phyloP scores from a whole-genome alignment of 2,888 invertebrate species.

The Zelleria hepariella region DNA sequence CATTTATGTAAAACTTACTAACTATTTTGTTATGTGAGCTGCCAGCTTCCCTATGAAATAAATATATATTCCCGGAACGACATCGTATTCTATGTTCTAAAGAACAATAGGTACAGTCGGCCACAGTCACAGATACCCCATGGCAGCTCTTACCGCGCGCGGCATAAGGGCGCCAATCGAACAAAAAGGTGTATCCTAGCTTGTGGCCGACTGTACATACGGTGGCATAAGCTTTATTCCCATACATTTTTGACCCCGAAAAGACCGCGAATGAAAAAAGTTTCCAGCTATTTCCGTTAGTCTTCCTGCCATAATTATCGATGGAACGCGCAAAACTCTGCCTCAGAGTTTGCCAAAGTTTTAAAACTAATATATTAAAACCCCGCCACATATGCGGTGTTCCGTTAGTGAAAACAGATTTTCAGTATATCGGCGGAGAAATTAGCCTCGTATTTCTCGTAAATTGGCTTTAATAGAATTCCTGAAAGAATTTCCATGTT shows the following conservation, averaged over 20 bases:
- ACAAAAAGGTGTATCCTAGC: too few relatives aligned
- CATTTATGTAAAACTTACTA: too few relatives aligned
- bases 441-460: not conserved
- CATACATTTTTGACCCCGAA: not conserved
- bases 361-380: not conserved
- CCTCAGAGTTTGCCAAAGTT: not conserved
- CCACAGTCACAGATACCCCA: too few relatives aligned
- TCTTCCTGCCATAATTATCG: conserved; percentile 1
- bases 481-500: not conserved
- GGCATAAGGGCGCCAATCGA: too few relatives aligned
- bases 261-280: conserved; percentile 7
- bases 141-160: too few relatives aligned
- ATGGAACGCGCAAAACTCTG: not conserved
- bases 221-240: not conserved
- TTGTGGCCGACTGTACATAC: too few relatives aligned
- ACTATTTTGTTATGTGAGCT: too few relatives aligned
- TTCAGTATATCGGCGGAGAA: not conserved
- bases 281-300: not conserved
- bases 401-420: not conserved
- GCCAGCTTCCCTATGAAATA: too few relatives aligned
- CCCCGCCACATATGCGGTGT: not conserved
- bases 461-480: not conserved
- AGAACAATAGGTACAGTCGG: too few relatives aligned
- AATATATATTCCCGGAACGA: too few relatives aligned
- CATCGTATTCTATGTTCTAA: too few relatives aligned